Evolutionary conservation across 1,140 invertebrate species (phyloP).

Genomic region (Eumaeus atala): DNA sequence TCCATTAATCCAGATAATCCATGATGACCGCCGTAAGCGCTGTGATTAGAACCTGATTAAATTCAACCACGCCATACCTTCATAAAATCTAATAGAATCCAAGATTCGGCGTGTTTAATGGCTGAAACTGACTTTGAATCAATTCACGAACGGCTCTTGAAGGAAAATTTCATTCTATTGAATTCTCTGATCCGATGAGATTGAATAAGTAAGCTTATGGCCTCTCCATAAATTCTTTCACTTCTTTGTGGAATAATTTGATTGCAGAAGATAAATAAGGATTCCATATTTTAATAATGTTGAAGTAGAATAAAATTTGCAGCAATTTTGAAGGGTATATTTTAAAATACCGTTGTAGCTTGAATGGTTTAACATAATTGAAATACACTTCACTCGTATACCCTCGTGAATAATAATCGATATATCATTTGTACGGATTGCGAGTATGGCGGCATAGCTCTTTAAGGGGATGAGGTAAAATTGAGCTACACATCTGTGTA

Average conservation of each 20-base stretch:
- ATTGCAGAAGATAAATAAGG: not conserved
- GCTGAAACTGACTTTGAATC: constrained; percentile 6
- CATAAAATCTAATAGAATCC: constrained; percentile 27
- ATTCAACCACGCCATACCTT: constrained; percentile 11
- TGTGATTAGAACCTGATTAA: constrained; percentile 37
- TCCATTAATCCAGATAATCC: constrained; percentile 46
- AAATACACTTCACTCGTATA: too few relatives aligned
- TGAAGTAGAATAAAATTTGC: too few relatives aligned
- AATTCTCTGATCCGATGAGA: constrained; percentile 43
- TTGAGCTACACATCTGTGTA: too few relatives aligned
- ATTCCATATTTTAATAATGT: too few relatives aligned
- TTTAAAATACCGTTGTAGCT: too few relatives aligned
- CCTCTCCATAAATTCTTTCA: constrained; percentile 13
- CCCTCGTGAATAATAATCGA: too few relatives aligned
- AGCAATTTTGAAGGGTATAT: too few relatives aligned
- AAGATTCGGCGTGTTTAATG: constrained; percentile 54
- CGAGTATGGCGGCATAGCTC: too few relatives aligned
- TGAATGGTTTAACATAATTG: too few relatives aligned
- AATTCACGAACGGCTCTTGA: constrained; percentile 58
- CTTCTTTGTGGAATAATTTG: constrained; percentile 14
- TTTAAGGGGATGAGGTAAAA: too few relatives aligned
- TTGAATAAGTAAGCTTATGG: constrained; percentile 17
- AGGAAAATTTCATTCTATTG: constrained; percentile 57
- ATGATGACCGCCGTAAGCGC: constrained; percentile 24
- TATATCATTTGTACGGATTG: too few relatives aligned